Evolutionary conservation across 2,888 invertebrate species (phyloP), one percentile per base, ranked within the genome.

Genomic region (Eupeodes latifasciatus): DNA sequence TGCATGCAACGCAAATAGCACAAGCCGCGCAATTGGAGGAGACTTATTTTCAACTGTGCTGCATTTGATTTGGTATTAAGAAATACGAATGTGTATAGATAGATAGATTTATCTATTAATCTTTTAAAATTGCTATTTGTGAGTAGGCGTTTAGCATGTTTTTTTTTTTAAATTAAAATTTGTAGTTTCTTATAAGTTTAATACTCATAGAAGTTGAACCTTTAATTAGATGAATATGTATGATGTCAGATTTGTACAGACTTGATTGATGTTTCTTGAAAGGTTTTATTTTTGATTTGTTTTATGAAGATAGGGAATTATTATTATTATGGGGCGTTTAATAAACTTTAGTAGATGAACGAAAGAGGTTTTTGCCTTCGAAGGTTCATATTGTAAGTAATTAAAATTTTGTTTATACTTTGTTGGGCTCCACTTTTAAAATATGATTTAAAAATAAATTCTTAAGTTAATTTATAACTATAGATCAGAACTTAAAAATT

Each of bases 211-310:
- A 7, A 51, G 16, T 40, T n/a, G 16, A 69, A 55, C 67, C 64
- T 77, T 82, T 72, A 75, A 84, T 80, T 84, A 69, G 69, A 75
- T 79, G 79, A 74, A 79, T 71, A 40, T 71, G 55, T 74, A 74
- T 74, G 74, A 40, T 67, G 55, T 53, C 53, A 74, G 74, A 78
- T 78, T 74, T 16, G 61, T 27, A 53, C 12, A 53, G 40, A 55
- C 5, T 59, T 84, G 79, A 84, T 84, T 84, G 82, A 82, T 82
- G 77, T 71, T 71, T 66, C 40, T 12, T 64, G 71, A 51, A 57
- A 53, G 66, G 49, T 49, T 27, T 66, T 34, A 59, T 49, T 19
- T 61, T 66, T 64, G 27, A 47, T 66, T 14, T 66, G 14, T 5
- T 40, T 40, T 40, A 40, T 40, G 40, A 40, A 7, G 40, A 40